Base-by-base conservation (phyloP, 2,113 vertebrate genomes). In the Piaya cayana region DNA sequence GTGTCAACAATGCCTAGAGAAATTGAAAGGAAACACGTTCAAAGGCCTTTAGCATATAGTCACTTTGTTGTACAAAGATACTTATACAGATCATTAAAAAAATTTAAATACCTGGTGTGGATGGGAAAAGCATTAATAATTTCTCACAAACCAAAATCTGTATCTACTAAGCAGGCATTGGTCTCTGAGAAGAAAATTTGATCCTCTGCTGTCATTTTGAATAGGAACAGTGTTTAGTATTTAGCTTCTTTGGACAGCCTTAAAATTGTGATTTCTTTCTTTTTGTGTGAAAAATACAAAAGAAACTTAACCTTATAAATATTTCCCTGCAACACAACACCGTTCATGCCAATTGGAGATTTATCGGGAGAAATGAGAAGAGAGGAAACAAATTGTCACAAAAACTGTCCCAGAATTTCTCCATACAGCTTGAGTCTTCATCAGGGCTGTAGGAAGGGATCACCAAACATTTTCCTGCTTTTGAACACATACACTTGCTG, bases 1-100 rank as follows among this genome's bases (percentile, higher is more conserved):
- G 5, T 39, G 17, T 34, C 36, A 87, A 49, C 5, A 39, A 27
- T 5, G 9, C 12, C 64, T 39, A 27, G 27, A 62, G 50, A 90
- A 86, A 86, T 2, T 63, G 62, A 42, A 76, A 23, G 16, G 20
- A 80, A 93, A 37, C 16, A 22, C 58, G 9, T 7, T 62, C 16
- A 18, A 90, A 69, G n/a, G 5, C 8, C 69, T 53, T 62, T 36
- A 45, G 8, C 26, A 18, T 36, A 18, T 27, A 45, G 8, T 49
- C 13, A 53, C 1, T n/a, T 82, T 23, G 2, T 58, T 36, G 12
- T 14, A 25, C n/a, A 58, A 78, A 78, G 65, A 52, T 42, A 55
- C 2, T 49, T 63, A 6, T 0, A 47, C 0, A 3, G 5, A n/a
- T 22, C 1, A 25, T 29, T 15, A 16, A 45, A 71, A 34, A 74